phyloP scores from a whole-genome alignment of 1,140 invertebrate genomes.

The Leptinotarsa lineolata region DNA sequence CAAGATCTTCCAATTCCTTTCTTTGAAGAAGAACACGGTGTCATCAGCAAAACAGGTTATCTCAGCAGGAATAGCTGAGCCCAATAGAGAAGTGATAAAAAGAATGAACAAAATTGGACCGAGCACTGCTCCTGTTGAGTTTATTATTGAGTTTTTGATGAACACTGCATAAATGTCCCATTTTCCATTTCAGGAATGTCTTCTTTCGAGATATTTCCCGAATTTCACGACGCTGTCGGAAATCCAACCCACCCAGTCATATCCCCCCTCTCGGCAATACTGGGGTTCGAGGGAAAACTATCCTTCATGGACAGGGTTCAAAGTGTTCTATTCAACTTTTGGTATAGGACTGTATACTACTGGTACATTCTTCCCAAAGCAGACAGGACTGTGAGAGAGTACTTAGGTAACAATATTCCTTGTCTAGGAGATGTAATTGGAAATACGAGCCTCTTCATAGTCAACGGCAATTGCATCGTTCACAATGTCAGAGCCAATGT shows the following conservation, averaged over 20 bases:
- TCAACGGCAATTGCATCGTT: slow-evolving; percentile 58
- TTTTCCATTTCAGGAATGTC: slow-evolving; percentile 37
- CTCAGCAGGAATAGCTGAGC: no score
- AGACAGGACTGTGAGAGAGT: slow-evolving; percentile 48
- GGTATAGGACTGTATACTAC: slow-evolving; percentile 39
- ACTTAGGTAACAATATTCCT: slow-evolving; percentile 56
- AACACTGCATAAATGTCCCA: no score
- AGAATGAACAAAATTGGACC: no score
- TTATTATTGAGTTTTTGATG: no score
- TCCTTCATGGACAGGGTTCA: slow-evolving; percentile 52
- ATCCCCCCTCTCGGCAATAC: neutral
- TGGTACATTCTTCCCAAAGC: slow-evolving; percentile 35
- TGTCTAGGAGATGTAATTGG: slow-evolving; percentile 56
- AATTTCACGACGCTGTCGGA: slow-evolving; percentile 38
- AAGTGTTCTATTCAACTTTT: slow-evolving; percentile 34
- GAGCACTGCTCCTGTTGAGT: no score
- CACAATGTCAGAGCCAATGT: slow-evolving; percentile 55
- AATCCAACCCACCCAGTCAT: slow-evolving; percentile 21
- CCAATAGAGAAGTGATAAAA: no score
- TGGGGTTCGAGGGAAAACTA: neutral
- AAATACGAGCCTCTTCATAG: slow-evolving; percentile 59
- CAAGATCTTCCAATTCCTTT: no score
- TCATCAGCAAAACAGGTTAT: no score
- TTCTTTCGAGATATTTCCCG: slow-evolving; percentile 52
- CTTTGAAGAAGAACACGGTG: no score